These are phyloP conservation scores for Psettodes erumei DNA, from an alignment of 2,113 vertebrate species.

Conservation along the genomic window DNA sequence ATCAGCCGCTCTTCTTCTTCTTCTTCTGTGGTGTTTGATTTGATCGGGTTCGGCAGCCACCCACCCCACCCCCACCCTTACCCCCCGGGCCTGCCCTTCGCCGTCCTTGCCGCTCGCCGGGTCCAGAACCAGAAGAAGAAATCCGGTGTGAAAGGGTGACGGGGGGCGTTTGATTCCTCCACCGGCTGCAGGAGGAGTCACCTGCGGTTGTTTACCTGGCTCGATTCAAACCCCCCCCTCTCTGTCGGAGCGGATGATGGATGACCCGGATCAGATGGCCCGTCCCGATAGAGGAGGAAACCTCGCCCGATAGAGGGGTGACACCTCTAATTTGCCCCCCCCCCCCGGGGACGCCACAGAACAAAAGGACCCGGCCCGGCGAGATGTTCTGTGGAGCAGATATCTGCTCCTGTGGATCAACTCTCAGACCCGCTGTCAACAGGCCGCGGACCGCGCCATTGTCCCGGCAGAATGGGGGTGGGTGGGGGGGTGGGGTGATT, in stretches of 20 bases:
- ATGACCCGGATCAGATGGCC: slow-evolving; percentile 91
- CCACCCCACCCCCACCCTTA: no score
- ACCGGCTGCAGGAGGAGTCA: not conserved
- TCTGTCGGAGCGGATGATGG: slow-evolving; percentile 86
- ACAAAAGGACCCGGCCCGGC: slow-evolving; percentile 76
- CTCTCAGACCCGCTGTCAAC: slow-evolving; percentile 54
- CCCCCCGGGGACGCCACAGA: slow-evolving; percentile 50
- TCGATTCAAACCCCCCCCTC: slow-evolving; percentile 30
- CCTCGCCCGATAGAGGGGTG: no score
- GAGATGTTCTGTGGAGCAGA: slow-evolving; percentile 40
- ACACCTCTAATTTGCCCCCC: slow-evolving; percentile 75
- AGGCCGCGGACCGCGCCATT: slow-evolving; percentile 62
- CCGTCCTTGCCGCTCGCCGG: slow-evolving; percentile 91
- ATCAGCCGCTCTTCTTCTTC: slow-evolving; percentile 83
- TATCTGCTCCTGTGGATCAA: slow-evolving; percentile 43
- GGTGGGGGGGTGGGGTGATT: no score
- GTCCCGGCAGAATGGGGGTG: slow-evolving; percentile 57
- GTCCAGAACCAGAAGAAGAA: not conserved
- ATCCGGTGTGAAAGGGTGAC: not conserved
- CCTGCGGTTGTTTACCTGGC: no score
- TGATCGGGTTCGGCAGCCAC: slow-evolving; percentile 64
- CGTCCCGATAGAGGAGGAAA: no score
- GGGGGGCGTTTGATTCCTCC: not conserved
- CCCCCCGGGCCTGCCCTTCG: slow-evolving; percentile 91
- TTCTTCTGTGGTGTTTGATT: slow-evolving; percentile 71